Evolutionary conservation across 2,888 invertebrate genomes (phyloP), one percentile per base, ranked within the genome.

Genomic region (Colostygia pectinataria): DNA sequence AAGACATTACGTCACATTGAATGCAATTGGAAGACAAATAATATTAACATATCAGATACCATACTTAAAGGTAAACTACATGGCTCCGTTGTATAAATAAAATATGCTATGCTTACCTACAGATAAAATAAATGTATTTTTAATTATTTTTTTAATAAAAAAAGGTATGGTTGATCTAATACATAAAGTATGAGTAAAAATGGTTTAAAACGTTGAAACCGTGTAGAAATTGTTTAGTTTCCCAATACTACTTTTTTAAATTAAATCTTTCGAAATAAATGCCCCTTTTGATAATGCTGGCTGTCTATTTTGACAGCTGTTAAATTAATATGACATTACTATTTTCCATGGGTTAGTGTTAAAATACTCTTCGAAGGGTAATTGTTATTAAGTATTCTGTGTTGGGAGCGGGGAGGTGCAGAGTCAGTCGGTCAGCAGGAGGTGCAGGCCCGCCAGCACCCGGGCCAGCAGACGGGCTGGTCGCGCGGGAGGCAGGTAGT

Each of bases 401-500:
- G 2, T 9, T 25, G 9, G 9, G 1, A 6, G 32, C n/a, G 18
- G 3, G 15, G 1, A 23, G 20, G 4, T n/a, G 12, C 24, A 13
- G 13, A 20, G 31, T 9, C 24, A 32, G 24, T 32, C 5, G 39
- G 20, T 10, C 4, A 28, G 53, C 33, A 48, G 18, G 31, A 34
- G 13, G 32, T 32, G 40, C 12, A 43, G 48, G 32, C 32, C 29
- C 38, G 23, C 4, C 4, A 65, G 62, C 14, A 63, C 36, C n/a
- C n/a, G n/a, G 36, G 41, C 38, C 58, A 66, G 64, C 40, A 71
- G 61, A 24, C 34, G 60, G 42, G 50, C 57, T 55, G 50, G 63
- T 53, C 40, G 55, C 46, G 63, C 64, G 55, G 61, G 71, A 44
- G 63, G 67, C 50, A 68, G 61, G 76, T 71, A 74, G 67, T 78